Evolutionary conservation across 2,888 invertebrate genomes (phyloP), one percentile per base, ranked within the genome.

Genomic region (Cosmia pyralina): DNA sequence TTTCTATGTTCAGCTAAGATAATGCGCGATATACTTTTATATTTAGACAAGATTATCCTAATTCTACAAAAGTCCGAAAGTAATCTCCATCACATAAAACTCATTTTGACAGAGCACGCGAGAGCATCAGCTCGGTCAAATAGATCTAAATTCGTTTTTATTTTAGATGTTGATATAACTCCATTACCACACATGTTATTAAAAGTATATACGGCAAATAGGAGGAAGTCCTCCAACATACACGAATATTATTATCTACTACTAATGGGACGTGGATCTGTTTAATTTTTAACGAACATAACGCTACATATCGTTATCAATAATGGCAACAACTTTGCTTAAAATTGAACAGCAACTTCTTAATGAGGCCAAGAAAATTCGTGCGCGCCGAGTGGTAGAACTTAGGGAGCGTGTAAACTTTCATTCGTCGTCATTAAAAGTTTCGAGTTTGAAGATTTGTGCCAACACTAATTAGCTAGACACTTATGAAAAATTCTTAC

Each of bases 371-470:
- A 92, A 92, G 94, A 93, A 94, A 94, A 92, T 95, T 95, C 87
- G 93, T 91, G 90, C 91, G 89, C 92, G 85, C 83, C 85, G 89
- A 92, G 90, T 92, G 91, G 91, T 90, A 89, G 90, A 93, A 93
- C 93, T 95, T 93, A 94, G 94, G 92, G 88, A 89, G 89, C 92
- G 93, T 94, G 93, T 94, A 95, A 95, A 96, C 93, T 95, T 95
- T 92, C 92, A 93, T 94, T 93, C 93, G 93, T 90, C 94, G 94
- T 95, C 95, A 94, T 96, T 95, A 96, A 95, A 96, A 96, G 94
- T 95, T 96, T 92, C 85, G 84, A 91, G 89, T 89, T 88, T 90
- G 92, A 93, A 94, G 94, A 95, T 95, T 96, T 95, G 94, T 93
- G 94, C 94, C 94, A 92, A 90, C 92, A 92, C 92, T 95, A 95